These are phyloP conservation scores for Mungos mungo DNA, from an alignment of 2,113 vertebrate genomes.

Conservation along the genomic window DNA sequence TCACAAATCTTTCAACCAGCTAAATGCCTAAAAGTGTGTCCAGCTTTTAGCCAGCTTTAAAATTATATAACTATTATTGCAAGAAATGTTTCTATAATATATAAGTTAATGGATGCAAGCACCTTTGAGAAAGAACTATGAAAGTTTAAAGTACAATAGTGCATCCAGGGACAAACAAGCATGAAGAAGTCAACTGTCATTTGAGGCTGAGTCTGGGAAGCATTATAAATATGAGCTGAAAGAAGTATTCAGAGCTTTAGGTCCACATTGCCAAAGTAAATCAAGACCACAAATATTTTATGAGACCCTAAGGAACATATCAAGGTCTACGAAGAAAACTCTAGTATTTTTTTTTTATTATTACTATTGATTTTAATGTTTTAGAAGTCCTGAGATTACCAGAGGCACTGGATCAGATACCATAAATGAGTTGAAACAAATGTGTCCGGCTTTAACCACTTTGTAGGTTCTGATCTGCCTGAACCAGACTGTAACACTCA, in stretches of 20 bases:
- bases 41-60: neutral
- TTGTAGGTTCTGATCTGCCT: neutral
- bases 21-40: neutral
- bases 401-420: neutral
- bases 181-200: neutral
- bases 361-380: conserved; percentile 65
- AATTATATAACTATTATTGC: neutral
- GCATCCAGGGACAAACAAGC: neutral
- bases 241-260: conserved; percentile 35
- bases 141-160: neutral
- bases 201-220: conserved; percentile 37
- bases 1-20: neutral
- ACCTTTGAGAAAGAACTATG: neutral
- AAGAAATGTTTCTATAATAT: neutral
- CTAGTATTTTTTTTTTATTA: conserved; percentile 50
- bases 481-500: neutral
- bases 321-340: conserved; percentile 60
- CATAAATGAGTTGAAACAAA: neutral
- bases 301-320: conserved; percentile 45
- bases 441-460: neutral
- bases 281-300: conserved; percentile 63
- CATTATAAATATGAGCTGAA: conserved; percentile 48
- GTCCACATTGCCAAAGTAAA: conserved; percentile 45
- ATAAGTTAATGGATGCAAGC: neutral
- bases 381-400: conserved; percentile 51